phyloP scores from a whole-genome alignment of 2,797 vertebrate species.

The Sebastes itinus region DNA sequence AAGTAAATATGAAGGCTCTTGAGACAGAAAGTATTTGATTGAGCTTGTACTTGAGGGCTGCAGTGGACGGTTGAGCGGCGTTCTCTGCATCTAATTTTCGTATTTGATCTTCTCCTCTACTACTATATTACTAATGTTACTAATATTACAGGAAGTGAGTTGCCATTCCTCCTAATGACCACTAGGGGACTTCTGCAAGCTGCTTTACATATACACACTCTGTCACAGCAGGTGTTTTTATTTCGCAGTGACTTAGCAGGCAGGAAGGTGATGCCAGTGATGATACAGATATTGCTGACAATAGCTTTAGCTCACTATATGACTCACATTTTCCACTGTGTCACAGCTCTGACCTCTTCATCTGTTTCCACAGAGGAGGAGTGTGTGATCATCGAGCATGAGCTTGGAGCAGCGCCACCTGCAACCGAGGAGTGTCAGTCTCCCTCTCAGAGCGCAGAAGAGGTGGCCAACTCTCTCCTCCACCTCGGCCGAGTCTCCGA shows the following conservation, averaged over 20 bases:
- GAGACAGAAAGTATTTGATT: too few relatives aligned
- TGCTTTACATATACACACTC: not conserved
- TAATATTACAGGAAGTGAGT: not conserved
- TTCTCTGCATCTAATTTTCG: too few relatives aligned
- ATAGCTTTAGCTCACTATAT: conserved; percentile 33
- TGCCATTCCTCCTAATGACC: not conserved
- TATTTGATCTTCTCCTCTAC: too few relatives aligned
- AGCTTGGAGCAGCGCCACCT: conserved; percentile 52
- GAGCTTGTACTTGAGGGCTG: too few relatives aligned
- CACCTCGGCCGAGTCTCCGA: conserved; percentile 84
- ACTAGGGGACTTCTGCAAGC: not conserved
- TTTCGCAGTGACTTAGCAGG: conserved; percentile 13
- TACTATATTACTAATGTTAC: not conserved
- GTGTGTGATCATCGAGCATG: conserved; percentile 76
- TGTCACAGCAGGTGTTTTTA: conserved; percentile 11
- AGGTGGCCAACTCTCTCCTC: conserved; percentile 89
- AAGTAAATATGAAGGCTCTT: too few relatives aligned
- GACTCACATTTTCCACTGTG: conserved; percentile 40
- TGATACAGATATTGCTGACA: conserved; percentile 39
- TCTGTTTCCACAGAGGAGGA: conserved; percentile 77
- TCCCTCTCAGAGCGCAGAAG: conserved; percentile 61
- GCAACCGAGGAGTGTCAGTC: conserved; percentile 35
- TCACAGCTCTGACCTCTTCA: conserved; percentile 35
- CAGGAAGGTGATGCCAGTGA: conserved; percentile 18
- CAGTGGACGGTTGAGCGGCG: too few relatives aligned